A percentile compares a stretch with the other conserved stretches of the same genome.
Evolutionary conservation across 2,888 invertebrate species (phyloP).

Genomic region (Tupiocoris notatus): DNA sequence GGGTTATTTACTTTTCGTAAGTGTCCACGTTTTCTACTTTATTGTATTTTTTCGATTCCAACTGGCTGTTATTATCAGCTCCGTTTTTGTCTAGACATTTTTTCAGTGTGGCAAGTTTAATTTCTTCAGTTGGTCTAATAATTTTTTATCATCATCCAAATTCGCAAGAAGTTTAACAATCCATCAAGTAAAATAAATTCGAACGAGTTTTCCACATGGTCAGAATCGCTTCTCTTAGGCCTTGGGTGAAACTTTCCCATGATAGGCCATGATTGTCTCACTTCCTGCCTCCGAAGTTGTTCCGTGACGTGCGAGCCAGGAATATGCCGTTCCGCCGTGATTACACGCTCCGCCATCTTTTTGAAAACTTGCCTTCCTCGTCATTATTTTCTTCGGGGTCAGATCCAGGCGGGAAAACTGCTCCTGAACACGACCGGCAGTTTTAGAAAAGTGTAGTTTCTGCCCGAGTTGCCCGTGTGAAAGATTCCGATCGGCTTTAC

Average conservation of each 20-base stretch:
- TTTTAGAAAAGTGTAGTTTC: constrained; percentile 24
- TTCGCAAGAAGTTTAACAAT: no score
- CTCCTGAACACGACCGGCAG: constrained; percentile 15
- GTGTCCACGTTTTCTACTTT: no score
- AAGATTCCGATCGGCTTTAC: background rate
- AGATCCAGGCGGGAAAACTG: constrained; percentile 6
- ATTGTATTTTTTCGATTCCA: no score
- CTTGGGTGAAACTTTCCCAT: background rate
- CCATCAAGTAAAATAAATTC: no score
- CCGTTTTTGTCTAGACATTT: no score
- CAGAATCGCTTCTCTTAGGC: no score
- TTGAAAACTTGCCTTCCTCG: background rate
- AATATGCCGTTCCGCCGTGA: background rate
- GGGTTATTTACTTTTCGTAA: no score
- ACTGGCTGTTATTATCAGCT: no score
- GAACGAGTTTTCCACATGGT: no score
- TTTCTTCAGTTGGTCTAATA: no score
- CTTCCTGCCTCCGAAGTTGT: background rate
- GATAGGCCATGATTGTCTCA: background rate
- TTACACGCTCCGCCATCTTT: background rate
- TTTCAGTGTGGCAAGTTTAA: no score
- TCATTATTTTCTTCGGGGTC: constrained; percentile 3
- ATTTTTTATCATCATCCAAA: no score
- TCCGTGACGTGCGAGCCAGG: background rate
- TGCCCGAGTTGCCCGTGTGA: background rate